Base-by-base conservation (phyloP, 2,888 invertebrate species). In the Drosophila fungiperda region DNA sequence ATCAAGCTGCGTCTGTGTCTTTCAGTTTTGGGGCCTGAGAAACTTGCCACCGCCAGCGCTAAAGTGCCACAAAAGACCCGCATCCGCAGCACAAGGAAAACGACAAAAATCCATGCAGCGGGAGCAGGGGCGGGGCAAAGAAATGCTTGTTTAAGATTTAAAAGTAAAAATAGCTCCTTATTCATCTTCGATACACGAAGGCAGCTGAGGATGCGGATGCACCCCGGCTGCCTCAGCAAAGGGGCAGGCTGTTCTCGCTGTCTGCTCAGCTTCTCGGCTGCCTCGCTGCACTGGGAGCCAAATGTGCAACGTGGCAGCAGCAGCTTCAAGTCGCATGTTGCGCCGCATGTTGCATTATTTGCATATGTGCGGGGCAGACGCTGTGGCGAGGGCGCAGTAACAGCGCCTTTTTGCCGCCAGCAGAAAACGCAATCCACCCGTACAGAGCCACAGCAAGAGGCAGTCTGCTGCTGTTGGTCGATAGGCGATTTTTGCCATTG, bases 101-200 rank as follows among this genome's bases (percentile, higher is more conserved):
- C 70, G 76, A 76, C 73, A 78, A 71, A 70, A 32, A 67, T 59
- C 63, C 78, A 64, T 33, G 52, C 59, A 40, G 57, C 23, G 32
- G 62, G 49, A 20, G 38, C 29, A 33, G 40, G 33, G 36, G 23
- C 45, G 20, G 45, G 45, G 40, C 42, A 53, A 42, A 48, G 70
- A 66, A 79, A 63, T 75, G 81, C 80, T 76, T 82, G 80, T 74
- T 74, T 67, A 80, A 80, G 87, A 91, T 89, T 88, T 90, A 90
- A 88, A 92, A 87, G 90, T 92, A 91, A 91, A 92, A 92, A 92
- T 90, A 92, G 90, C 91, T 92, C 81, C 91, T 92, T 92, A 92
- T 92, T 92, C 92, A 92, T 92, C 89, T 92, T 89, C 87, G 87
- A 91, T 87, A 83, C 75, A 74, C 79, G 78, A 71, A 72, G 73